Base-by-base conservation (phyloP, 2,113 vertebrate genomes). In the Ailurus styani region DNA sequence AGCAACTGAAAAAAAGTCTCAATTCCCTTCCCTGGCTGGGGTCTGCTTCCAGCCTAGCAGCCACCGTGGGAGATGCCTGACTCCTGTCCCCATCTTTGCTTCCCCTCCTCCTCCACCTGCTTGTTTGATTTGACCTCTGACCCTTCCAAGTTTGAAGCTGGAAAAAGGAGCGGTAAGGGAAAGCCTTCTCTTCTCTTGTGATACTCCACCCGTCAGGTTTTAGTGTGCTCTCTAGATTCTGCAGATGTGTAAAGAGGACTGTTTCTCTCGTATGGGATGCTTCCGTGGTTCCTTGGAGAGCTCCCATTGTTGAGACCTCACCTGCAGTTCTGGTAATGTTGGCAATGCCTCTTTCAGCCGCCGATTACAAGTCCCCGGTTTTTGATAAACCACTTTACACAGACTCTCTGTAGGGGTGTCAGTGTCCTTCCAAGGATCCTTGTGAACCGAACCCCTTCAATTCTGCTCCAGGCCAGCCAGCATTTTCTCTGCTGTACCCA, bases 71-170 rank as follows among this genome's bases (percentile, higher is more conserved):
- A 93, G 15, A 47, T 13, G 6, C 55, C 0, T 57, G n/a, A 60
- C 13, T 34, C 55, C 20, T 37, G 29, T 68, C 40, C 40, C 29
- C 40, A 66, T 23, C 72, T 92, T 55, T 89, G 72, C 13, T 70
- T 82, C 20, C 89, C 37, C 8, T 55, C 17, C 42, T 77, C 34
- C 17, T 31, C 50, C 10, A n/a, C 20, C 73, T 68, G 47, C 68
- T 37, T 93, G 50, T 62, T 91, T 75, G 72, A 45, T 88, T 91
- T 88, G 55, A 42, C 90, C 91, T 90, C 93, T 73, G n/a, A 87
- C 23, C 0, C 45, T 57, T 60, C 13, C 52, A 79, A 31, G 77
- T 79, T 86, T 8, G 40, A 57, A 96, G 83, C 9, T 84, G 13
- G 68, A 78, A 90, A 81, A 72, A 87, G 60, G 31, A 93, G 9